phyloP scores from a whole-genome alignment of 2,888 invertebrate genomes.

The Nesidiocoris tenuis region DNA sequence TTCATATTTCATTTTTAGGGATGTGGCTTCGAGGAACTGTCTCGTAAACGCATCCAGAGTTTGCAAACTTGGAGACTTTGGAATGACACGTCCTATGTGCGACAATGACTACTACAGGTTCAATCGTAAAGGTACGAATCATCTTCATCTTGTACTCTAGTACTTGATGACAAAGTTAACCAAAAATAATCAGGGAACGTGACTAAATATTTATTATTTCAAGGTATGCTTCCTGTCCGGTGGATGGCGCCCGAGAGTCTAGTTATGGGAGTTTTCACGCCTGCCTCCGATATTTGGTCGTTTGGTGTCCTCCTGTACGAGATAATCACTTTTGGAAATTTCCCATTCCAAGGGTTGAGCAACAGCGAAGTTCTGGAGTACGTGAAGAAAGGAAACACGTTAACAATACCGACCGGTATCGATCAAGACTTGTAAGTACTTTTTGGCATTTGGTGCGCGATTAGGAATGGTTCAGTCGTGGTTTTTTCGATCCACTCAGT shows the following conservation, averaged over 20 bases:
- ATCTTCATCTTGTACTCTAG: no score
- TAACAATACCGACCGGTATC: constrained; percentile 73
- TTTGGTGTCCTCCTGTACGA: constrained; percentile 84
- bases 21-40: constrained; percentile 78
- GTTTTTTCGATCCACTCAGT: no score
- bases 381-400: constrained; percentile 73
- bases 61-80: constrained; percentile 81
- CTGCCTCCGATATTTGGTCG: constrained; percentile 87
- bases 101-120: constrained; percentile 89
- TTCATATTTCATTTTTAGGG: constrained; percentile 58
- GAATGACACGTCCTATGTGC: constrained; percentile 85
- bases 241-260: constrained; percentile 94
- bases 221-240: constrained; percentile 78
- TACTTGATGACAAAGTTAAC: not conserved
- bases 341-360: constrained; percentile 84
- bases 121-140: constrained; percentile 67
- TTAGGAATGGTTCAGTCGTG: no score
- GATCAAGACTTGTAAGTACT: constrained; percentile 75
- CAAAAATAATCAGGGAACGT: not conserved
- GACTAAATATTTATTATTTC: not conserved
- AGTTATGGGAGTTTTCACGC: constrained; percentile 77
- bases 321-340: constrained; percentile 86
- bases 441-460: no score
- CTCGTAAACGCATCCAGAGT: constrained; percentile 71
- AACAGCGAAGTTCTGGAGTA: constrained; percentile 81